These are phyloP conservation scores for Candidula unifasciata DNA, from an alignment of 2,888 invertebrate species.

Conservation along the genomic window DNA sequence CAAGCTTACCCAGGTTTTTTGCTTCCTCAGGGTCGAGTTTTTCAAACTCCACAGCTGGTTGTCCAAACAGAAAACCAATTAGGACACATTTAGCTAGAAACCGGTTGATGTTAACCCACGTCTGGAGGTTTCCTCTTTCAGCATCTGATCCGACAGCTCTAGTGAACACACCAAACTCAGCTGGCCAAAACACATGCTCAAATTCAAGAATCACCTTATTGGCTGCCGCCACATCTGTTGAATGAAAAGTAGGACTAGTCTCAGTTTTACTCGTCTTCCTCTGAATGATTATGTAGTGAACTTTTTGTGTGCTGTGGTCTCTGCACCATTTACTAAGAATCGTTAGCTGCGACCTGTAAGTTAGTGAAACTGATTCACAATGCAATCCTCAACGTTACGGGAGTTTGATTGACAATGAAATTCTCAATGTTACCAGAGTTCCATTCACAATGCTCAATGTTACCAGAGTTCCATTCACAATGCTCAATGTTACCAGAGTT, in stretches of 20 bases:
- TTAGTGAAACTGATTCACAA: too few species aligned
- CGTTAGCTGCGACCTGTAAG: too few species aligned
- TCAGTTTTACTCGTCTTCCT: too few species aligned
- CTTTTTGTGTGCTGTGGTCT: too few species aligned
- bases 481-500: too few species aligned
- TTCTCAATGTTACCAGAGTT: too few species aligned
- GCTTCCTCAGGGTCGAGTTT: slow-evolving; percentile 61
- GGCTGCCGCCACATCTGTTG: slow-evolving; percentile 43
- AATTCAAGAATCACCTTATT: slow-evolving; percentile 68
- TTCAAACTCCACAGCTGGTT: slow-evolving; percentile 60
- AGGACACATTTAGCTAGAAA: slow-evolving; percentile 60
- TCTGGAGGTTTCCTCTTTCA: slow-evolving; percentile 64
- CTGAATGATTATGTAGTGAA: too few species aligned
- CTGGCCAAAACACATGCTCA: slow-evolving; percentile 69
- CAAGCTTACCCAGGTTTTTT: slow-evolving; percentile 55
- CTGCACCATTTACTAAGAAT: too few species aligned
- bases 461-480: too few species aligned
- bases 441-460: too few species aligned
- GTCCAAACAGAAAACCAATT: slow-evolving; percentile 61
- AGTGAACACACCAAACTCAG: slow-evolving; percentile 65
- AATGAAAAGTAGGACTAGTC: background rate
- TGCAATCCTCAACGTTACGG: too few species aligned
- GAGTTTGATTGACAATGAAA: too few species aligned
- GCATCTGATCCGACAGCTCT: slow-evolving; percentile 57
- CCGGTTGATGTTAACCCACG: slow-evolving; percentile 66